phyloP scores from a whole-genome alignment of 2,888 invertebrate genomes.

The Callinectes sapidus region DNA sequence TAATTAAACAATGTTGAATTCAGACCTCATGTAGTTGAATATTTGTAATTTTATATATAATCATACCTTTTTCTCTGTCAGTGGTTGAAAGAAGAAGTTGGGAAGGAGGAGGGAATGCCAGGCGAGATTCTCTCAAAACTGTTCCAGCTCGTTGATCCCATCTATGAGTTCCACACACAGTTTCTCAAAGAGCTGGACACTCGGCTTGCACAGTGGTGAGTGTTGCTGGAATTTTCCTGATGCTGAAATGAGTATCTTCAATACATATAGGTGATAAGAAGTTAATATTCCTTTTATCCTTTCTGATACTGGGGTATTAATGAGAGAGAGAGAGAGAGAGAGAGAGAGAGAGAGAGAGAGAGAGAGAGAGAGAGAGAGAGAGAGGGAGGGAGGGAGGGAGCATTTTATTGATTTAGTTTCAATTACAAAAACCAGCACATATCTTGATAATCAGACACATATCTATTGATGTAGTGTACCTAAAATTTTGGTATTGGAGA shows the following conservation, averaged over 20 bases:
- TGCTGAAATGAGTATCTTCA: not conserved
- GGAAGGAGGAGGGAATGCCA: constrained; percentile 81
- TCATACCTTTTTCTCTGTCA: constrained; percentile 74
- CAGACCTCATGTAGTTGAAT: too few species aligned
- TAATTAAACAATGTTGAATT: too few species aligned
- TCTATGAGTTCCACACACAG: constrained; percentile 88
- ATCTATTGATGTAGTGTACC: too few species aligned
- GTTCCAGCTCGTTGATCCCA: constrained; percentile 82
- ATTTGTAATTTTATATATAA: not conserved
- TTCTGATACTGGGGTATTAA: too few species aligned
- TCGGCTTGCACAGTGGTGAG: constrained; percentile 82
- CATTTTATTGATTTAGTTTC: not conserved
- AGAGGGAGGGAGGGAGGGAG: not conserved
- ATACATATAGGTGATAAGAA: not conserved
- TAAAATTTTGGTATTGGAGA: too few species aligned
- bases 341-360: not conserved
- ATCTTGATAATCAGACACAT: too few species aligned
- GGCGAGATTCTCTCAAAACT: constrained; percentile 80
- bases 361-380: not conserved
- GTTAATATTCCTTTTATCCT: not conserved
- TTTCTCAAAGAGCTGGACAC: constrained; percentile 88
- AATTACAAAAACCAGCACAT: too few species aligned
- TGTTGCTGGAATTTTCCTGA: constrained; percentile 9
- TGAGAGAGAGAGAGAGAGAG: too few species aligned
- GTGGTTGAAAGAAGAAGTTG: constrained; percentile 86